Conservation (phyloP, 2,888 invertebrate genomes). For the Synergus umbraculus region DNA sequence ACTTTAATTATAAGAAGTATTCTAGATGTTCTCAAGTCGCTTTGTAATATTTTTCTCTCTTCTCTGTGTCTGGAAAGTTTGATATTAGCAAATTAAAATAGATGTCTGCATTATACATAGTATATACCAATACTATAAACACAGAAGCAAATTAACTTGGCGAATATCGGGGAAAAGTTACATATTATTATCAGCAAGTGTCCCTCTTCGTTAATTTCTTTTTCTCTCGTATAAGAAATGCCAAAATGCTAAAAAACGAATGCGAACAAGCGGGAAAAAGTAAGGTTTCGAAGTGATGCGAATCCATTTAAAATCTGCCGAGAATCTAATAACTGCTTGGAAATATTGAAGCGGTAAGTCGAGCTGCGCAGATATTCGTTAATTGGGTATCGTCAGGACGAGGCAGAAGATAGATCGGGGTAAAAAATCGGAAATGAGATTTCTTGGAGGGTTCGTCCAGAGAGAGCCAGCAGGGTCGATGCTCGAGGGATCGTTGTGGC, state of each 20-base stretch:
- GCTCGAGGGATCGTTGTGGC: neutral
- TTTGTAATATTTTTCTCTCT: neutral
- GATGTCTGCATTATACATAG: neutral
- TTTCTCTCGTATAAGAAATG: neutral
- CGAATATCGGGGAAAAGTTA: neutral
- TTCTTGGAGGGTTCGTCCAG: slow-evolving; percentile 42
- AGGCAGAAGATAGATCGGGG: slow-evolving; percentile 41
- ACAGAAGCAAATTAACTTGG: neutral
- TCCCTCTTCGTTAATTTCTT: neutral
- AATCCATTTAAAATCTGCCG: slow-evolving; percentile 24
- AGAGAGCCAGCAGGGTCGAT: slow-evolving; percentile 16
- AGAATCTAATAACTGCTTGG: slow-evolving; percentile 38
- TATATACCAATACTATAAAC: neutral
- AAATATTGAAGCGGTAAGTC: slow-evolving; percentile 44
- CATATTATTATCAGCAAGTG: neutral
- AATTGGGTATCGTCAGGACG: slow-evolving; percentile 53
- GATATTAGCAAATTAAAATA: slow-evolving; percentile 16
- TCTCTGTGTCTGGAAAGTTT: slow-evolving; percentile 10
- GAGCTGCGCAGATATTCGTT: slow-evolving; percentile 49
- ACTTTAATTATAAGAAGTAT: slow-evolving; percentile 18
- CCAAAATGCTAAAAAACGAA: neutral
- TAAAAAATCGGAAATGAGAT: slow-evolving; percentile 57
- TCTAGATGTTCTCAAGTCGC: neutral
- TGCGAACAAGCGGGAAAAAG: neutral
- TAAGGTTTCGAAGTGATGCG: neutral